Evolutionary conservation across 2,113 vertebrate genomes (phyloP).

Genomic region (Origma solitaria): DNA sequence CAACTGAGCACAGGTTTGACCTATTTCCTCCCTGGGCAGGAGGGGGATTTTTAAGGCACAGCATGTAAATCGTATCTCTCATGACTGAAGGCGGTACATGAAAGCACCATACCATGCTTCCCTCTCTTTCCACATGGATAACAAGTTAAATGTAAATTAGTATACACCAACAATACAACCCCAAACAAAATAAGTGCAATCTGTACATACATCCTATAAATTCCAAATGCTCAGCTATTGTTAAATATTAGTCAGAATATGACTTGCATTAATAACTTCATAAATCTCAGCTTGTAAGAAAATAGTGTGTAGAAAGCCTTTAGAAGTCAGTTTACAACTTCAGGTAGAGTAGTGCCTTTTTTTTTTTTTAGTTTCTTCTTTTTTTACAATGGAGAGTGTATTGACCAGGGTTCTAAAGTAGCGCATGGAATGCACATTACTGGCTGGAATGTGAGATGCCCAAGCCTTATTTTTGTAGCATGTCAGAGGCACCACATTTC

Average conservation of each 20-base stretch:
- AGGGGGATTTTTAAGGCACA: constrained; percentile 23
- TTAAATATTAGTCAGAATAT: neutral
- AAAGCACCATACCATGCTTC: neutral
- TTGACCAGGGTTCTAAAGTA: neutral
- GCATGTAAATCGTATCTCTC: neutral
- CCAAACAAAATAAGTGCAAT: neutral
- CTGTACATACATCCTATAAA: neutral
- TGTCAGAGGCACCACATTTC: neutral
- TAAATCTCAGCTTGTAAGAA: neutral
- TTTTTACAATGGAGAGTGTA: neutral
- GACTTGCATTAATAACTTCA: constrained; percentile 41
- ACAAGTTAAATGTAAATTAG: constrained; percentile 71
- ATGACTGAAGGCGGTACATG: neutral
- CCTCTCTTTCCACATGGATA: neutral
- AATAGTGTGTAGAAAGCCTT: neutral
- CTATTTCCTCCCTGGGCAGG: constrained; percentile 35
- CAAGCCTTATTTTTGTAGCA: neutral
- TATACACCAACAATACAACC: constrained; percentile 16
- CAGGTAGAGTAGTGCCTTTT: fast-evolving
- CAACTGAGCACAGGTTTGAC: neutral
- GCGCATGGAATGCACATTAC: neutral
- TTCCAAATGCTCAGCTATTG: neutral
- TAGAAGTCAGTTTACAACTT: neutral
- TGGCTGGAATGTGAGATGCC: neutral
- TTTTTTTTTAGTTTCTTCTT: neutral